Percentiles rank a stretch among this genome's conserved stretches.
Conservation (phyloP, 2,113 vertebrate genomes). For the Hoplias malabaricus region DNA sequence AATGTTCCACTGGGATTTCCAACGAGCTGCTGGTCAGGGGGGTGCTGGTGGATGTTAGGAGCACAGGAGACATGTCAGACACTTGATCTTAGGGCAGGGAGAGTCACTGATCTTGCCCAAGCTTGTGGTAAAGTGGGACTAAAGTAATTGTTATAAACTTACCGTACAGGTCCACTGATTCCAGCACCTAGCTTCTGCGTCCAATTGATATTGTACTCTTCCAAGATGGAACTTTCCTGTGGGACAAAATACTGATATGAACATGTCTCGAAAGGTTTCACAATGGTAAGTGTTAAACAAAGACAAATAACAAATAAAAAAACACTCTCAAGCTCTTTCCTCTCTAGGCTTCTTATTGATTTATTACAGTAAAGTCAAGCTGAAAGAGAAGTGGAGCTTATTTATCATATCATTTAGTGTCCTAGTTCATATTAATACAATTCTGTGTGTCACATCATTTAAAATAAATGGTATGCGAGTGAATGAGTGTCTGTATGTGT, state of each 20-base stretch:
- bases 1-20: not conserved
- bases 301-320: not conserved
- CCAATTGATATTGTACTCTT: conserved; percentile 98
- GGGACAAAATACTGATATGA: conserved; percentile 8
- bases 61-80: not conserved
- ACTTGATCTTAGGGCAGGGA: not conserved
- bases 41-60: not conserved
- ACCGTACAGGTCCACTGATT: conserved; percentile 98
- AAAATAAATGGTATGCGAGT: no score
- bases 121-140: not conserved
- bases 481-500: no score
- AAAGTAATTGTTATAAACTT: conserved; percentile 32
- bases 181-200: conserved; percentile 98
- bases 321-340: not conserved
- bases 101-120: not conserved
- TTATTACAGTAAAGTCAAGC: no score
- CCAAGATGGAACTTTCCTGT: conserved; percentile 96
- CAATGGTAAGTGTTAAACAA: not conserved
- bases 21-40: not conserved
- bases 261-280: not conserved
- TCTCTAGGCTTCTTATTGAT: no score
- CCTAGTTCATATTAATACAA: no score
- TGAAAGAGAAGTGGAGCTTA: no score
- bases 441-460: no score
- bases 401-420: no score